A percentile compares a stretch with the other conserved stretches of the same genome.
phyloP scores from a whole-genome alignment of 2,113 vertebrate species.

The Catharus bicknelli region DNA sequence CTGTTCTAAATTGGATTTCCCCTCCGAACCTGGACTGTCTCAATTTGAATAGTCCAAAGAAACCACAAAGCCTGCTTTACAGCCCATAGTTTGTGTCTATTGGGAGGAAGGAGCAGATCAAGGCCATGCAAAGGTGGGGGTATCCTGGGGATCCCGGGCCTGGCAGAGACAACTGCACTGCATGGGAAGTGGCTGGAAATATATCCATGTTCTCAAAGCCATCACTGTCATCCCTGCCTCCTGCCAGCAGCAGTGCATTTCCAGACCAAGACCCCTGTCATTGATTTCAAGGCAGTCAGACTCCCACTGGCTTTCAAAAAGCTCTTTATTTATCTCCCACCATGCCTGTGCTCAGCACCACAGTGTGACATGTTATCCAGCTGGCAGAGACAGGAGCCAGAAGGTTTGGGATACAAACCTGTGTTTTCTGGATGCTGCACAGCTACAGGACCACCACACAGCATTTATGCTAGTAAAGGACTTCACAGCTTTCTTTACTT shows the following conservation, averaged over 20 bases:
- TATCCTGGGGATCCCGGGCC: not conserved
- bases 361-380: not conserved
- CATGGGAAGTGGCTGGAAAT: not conserved
- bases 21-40: not conserved
- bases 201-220: not conserved
- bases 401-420: not conserved
- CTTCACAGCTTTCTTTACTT: not conserved
- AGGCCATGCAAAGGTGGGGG: not conserved
- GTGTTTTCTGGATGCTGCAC: not conserved
- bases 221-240: not conserved
- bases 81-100: not conserved
- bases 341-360: fast-evolving
- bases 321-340: not conserved
- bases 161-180: not conserved
- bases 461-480: not conserved
- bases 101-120: not conserved
- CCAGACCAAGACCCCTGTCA: not conserved
- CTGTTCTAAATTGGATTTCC: constrained; percentile 24
- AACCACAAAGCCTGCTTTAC: not conserved
- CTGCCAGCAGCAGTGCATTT: not conserved
- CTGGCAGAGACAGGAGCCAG: fast-evolving
- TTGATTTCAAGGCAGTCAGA: not conserved
- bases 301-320: not conserved
- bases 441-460: not conserved
- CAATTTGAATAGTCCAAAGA: not conserved